Evolutionary conservation across 2,797 vertebrate species (phyloP), one percentile per base, ranked within the genome.

Genomic region (Tarsius wallacei): DNA sequence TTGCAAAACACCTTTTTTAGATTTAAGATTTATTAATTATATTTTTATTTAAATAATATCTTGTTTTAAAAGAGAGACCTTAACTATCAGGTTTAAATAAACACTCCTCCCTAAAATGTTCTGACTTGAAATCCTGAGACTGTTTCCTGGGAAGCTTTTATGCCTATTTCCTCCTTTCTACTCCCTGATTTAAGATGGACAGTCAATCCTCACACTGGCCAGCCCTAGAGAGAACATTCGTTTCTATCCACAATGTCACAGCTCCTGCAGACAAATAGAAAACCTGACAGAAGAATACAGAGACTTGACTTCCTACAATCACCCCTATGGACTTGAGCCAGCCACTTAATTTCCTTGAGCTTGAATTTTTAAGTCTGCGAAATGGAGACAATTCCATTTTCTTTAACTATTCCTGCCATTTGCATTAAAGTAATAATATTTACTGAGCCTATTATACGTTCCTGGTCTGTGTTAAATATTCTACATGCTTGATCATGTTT

Each of bases 21-120:
- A 77, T 57, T 76, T 94, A 31, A 3, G 49, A 61, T 83, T 81
- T 91, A 61, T 55, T 71, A 64, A 68, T 53, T 87, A 10, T 63
- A 76, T 71, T 71, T 90, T 61, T 59, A 28, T 86, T 88, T 86
- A 88, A 96, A 77, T 91, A 80, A n/a, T 61, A 57, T 64, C 87
- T 83, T 64, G 61, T 93, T 88, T 89, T 28, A 81, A 53, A 6
- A 80, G 42, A 91, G 26, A 47, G 31, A 87, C 24, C 11, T 77
- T 49, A 81, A 84, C 21, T 51, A 21, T 64, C 49, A 71, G 10
- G 68, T 92, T 82, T 76, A 80, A 94, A 83, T 26, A 93, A 91
- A n/a, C 2, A 64, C 3, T 16, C 0, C 13, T 91, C 76, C 61
- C 15, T 93, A 57, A 31, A 59, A 74, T 59, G 14, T 47, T 87